A percentile compares a stretch with the other conserved stretches of the same genome.
Evolutionary conservation across 2,888 invertebrate genomes (phyloP).

Genomic region (Troides aeacus): DNA sequence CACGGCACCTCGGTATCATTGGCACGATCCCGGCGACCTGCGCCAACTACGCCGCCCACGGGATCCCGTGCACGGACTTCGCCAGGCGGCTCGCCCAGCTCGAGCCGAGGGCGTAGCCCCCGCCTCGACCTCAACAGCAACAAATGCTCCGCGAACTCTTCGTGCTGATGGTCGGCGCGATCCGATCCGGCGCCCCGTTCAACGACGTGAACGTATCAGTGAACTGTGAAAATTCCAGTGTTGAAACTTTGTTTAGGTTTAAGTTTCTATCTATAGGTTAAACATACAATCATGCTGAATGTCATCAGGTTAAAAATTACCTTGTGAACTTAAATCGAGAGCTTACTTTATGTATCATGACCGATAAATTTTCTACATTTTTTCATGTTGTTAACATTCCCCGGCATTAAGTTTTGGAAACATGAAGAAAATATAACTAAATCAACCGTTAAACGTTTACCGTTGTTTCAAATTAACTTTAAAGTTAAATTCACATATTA

Average conservation of each 20-base stretch:
- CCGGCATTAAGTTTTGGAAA: neutral
- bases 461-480: too few species aligned
- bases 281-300: neutral
- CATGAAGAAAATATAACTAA: neutral
- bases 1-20: conserved; percentile 25
- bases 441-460: neutral
- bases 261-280: neutral
- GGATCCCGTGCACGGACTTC: conserved; percentile 11
- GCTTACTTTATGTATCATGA: conserved; percentile 23
- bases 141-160: conserved; percentile 34
- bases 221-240: conserved; percentile 15
- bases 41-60: conserved; percentile 23
- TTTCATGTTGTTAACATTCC: conserved; percentile 27
- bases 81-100: conserved; percentile 30
- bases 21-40: conserved; percentile 31
- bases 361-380: conserved; percentile 14
- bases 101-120: conserved; percentile 45
- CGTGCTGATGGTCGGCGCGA: conserved; percentile 13
- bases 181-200: neutral
- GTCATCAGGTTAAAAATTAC: conserved; percentile 2
- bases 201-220: conserved; percentile 1
- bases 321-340: conserved; percentile 17
- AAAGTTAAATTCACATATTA: too few species aligned
- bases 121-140: conserved; percentile 45
- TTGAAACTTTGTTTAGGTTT: conserved; percentile 3